Base-by-base conservation (phyloP, 30 jellyfish, hydroid and myxozoan genomes). In the Pseudorhiza aurosa region DNA sequence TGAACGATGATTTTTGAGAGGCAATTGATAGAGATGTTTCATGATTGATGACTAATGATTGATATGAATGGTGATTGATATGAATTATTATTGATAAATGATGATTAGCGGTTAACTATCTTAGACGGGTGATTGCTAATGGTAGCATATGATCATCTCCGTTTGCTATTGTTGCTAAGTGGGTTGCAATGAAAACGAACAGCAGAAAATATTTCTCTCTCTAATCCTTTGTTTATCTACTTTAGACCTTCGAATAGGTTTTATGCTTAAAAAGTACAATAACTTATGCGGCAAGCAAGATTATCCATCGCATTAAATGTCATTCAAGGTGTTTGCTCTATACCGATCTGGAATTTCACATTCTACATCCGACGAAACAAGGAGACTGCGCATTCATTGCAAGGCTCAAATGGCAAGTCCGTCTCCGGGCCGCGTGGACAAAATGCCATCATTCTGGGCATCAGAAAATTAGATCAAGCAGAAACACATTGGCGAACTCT, bases 371-470 rank as follows among this genome's bases (percentile, higher is more conserved):
- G 67, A 53, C 33, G 67, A 53, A 46, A 2, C 67, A 53, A 19
- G 67, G 7, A 53, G 24, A 10, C 19, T n/a, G n/a, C n/a, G n/a
- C n/a, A n/a, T 14, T 53, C 36, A 15, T 17, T 53, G 19, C 24
- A 1, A n/a, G n/a, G 5, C 12, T 47, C 62, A 47, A 47, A 47
- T 8, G 62, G n/a, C 25, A 47, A 8, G 62, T 14, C 75, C 28
- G 37, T 37, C 58, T 64, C 35, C 59, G 77, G 77, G n/a, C 58
- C 77, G 37, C 77, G 37, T 5, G 60, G 59, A 19, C 21, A 31
- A 58, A 30, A 18, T 15, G 5, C 24, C 0, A 53, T 21, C 3
- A 53, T 15, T 15, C 35, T 0, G 67, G 35, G 35, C 19, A 53
- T 53, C 67, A 2, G 22, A 53, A 53, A 53, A 46, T 6, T 8